Evolutionary conservation across 2,797 vertebrate genomes (phyloP).

Genomic region (Peromyscus melanophrys): DNA sequence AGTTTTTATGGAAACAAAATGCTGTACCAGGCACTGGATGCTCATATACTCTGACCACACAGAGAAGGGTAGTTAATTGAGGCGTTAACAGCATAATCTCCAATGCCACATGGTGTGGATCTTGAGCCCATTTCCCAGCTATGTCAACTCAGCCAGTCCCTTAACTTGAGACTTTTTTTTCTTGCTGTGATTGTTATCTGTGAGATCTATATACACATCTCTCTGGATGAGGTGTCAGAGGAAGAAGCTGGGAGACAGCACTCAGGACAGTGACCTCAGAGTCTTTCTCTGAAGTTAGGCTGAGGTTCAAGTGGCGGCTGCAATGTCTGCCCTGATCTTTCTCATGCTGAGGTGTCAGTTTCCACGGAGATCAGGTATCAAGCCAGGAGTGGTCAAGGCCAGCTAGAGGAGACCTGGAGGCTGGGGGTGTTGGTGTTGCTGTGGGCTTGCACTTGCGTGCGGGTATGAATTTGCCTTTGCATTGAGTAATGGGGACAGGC

Average conservation of each 20-base stretch:
- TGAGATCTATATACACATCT: not conserved
- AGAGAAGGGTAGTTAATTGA: not conserved
- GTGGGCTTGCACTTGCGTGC: not conserved
- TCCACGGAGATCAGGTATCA: conserved; percentile 88
- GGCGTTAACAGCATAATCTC: not conserved
- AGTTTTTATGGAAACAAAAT: not conserved
- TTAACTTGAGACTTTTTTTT: not conserved
- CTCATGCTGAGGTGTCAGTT: conserved; percentile 86
- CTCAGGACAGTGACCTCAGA: conserved; percentile 69
- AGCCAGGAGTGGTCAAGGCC: conserved; percentile 84
- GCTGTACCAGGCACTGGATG: not conserved
- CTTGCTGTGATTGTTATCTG: not conserved
- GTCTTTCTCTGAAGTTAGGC: conserved; percentile 72
- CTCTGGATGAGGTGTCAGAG: not conserved
- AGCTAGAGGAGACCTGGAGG: conserved; percentile 84
- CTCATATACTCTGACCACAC: not conserved
- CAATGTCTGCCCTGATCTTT: conserved; percentile 81
- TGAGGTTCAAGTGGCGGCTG: conserved; percentile 51
- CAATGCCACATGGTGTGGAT: not conserved
- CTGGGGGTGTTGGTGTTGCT: not conserved
- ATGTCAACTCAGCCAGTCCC: conserved; percentile 52
- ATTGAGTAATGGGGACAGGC: not conserved
- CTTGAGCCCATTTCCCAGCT: conserved; percentile 30
- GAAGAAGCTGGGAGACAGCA: not conserved
- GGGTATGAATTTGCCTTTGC: not conserved